phyloP scores from a whole-genome alignment of 1,140 invertebrate species.

The Hestina assimilis region DNA sequence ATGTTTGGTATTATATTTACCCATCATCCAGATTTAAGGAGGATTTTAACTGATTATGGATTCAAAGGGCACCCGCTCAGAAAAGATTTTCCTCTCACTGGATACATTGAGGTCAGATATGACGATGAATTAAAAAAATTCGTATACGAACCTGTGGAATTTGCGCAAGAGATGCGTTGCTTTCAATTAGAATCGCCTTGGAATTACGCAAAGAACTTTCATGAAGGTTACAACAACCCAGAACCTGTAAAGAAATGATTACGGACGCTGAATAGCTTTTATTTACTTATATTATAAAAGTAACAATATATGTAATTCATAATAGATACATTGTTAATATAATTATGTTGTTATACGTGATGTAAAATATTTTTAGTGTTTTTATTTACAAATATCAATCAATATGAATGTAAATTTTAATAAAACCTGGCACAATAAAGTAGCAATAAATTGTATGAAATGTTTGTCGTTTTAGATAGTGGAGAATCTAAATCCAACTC shows the following conservation, averaged over 20 bases:
- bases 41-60: constrained; percentile 74
- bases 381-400: no score
- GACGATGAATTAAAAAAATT: constrained; percentile 73
- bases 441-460: no score
- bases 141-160: constrained; percentile 72
- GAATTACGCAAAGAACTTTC: constrained; percentile 60
- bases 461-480: no score
- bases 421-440: no score
- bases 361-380: no score
- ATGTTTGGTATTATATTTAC: constrained; percentile 73
- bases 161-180: constrained; percentile 58
- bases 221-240: constrained; percentile 50
- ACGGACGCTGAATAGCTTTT: background rate
- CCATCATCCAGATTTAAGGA: constrained; percentile 73
- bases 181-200: constrained; percentile 64
- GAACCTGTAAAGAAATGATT: background rate
- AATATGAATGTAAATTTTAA: no score
- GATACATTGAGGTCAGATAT: constrained; percentile 68
- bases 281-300: no score
- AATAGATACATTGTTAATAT: no score
- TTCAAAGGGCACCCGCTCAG: constrained; percentile 70
- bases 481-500: background rate
- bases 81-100: constrained; percentile 71
- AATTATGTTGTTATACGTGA: no score
- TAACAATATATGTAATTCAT: no score